Evolutionary conservation across 2,113 vertebrate species (phyloP).

Genomic region (Bufo bufo): DNA sequence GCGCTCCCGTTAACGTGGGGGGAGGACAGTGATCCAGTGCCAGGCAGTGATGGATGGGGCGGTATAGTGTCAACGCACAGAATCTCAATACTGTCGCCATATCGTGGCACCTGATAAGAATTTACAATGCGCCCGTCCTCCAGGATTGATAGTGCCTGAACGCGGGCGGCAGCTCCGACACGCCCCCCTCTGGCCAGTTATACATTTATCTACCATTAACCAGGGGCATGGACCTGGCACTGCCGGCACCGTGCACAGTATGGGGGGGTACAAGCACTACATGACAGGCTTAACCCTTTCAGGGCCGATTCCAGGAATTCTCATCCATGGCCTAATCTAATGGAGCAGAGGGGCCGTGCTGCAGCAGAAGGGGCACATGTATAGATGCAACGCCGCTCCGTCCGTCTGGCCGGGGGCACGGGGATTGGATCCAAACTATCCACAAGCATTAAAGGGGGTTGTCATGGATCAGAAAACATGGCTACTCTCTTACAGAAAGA

Average conservation of each 20-base stretch:
- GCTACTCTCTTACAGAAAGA: too few relatives aligned
- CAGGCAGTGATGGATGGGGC: constrained; percentile 33
- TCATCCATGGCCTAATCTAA: too few relatives aligned
- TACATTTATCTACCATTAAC: constrained; percentile 12
- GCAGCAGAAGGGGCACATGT: too few relatives aligned
- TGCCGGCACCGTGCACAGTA: background rate
- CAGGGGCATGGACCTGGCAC: background rate
- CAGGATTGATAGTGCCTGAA: constrained; percentile 17
- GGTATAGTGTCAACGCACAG: constrained; percentile 13
- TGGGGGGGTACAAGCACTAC: background rate
- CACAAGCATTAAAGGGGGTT: too few relatives aligned
- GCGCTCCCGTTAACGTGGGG: background rate
- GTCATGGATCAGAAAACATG: too few relatives aligned
- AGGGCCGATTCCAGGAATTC: background rate
- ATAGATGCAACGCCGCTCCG: too few relatives aligned
- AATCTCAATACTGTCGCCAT: constrained; percentile 33
- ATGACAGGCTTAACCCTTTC: background rate
- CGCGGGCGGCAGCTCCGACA: background rate
- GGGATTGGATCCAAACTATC: too few relatives aligned
- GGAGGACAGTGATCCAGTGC: background rate
- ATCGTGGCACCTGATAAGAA: constrained; percentile 21
- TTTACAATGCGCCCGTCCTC: constrained; percentile 6
- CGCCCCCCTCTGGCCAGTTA: background rate
- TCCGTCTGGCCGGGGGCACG: too few relatives aligned
- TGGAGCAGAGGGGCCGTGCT: too few relatives aligned